A percentile compares a stretch with the other conserved stretches of the same genome.
Conservation (phyloP, 2,888 invertebrate genomes). For the Hyles lineata region DNA sequence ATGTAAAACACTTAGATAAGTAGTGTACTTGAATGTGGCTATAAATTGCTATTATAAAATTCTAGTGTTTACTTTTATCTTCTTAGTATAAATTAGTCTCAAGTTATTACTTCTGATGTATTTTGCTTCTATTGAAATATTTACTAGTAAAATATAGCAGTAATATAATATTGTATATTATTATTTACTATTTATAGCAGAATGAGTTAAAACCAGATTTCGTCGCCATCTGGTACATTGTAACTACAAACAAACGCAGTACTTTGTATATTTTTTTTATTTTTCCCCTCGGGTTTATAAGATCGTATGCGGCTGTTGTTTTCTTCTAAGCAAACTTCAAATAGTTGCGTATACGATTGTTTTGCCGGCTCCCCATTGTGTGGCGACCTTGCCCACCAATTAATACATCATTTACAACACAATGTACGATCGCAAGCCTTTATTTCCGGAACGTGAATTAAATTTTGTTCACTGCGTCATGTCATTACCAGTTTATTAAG, state of each 20-base stretch:
- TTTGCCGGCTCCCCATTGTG: constrained; percentile 49
- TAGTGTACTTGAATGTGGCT: too few relatives aligned
- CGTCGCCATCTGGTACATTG: too few relatives aligned
- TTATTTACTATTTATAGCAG: too few relatives aligned
- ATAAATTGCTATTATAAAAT: too few relatives aligned
- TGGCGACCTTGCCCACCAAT: constrained; percentile 58
- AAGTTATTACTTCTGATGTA: too few relatives aligned
- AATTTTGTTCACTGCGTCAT: constrained; percentile 37
- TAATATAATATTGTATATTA: too few relatives aligned
- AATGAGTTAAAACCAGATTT: too few relatives aligned
- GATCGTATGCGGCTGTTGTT: background rate
- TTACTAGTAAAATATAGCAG: too few relatives aligned
- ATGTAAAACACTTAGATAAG: background rate
- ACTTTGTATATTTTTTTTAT: background rate
- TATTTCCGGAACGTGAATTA: constrained; percentile 53
- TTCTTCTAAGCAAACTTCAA: constrained; percentile 24
- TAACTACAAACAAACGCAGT: background rate
- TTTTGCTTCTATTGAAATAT: too few relatives aligned
- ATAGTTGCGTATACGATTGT: constrained; percentile 27
- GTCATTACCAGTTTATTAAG: background rate
- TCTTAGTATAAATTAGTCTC: too few relatives aligned
- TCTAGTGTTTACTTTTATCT: too few relatives aligned
- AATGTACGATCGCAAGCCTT: constrained; percentile 52
- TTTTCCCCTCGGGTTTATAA: background rate
- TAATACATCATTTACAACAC: constrained; percentile 51